Evolutionary conservation across 2,888 invertebrate genomes (phyloP), one percentile per base, ranked within the genome.

Genomic region (Lochmaea capreae): DNA sequence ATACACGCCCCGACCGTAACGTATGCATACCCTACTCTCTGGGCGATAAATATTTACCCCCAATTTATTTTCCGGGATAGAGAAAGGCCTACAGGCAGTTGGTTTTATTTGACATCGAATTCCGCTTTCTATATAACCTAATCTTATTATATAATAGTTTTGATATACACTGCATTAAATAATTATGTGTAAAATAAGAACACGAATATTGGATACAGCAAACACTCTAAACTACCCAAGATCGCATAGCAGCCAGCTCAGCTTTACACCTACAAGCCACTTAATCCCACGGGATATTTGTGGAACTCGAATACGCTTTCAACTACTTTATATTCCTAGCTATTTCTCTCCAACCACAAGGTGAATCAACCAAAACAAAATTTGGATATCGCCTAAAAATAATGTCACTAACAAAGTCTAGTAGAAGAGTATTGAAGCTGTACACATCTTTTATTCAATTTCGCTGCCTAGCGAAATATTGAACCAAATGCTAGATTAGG

Each of bases 201-300:
- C 9, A 39, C 33, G 8, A 39, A 39, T 52, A 52, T 52, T 16
- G 4, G 14, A 52, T 52, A 16, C 52, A 52, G 52, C 52, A 59
- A 59, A 59, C 57, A 78, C 76, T 73, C 76, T 77, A 78, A 79
- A 78, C 73, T 82, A 83, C 82, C 83, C 82, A 82, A 76, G 80
- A 69, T 76, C 72, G 67, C 71, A 70, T 70, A 26, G 33, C 72
- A 62, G 69, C 18, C 71, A 63, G 49, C 72, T 67, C 67, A 68
- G 76, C 71, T 77, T 76, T 71, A 77, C 77, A 77, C 73, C 71
- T 76, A 62, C 67, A 57, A n/a, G 52, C 62, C 54, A 18, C 33
- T 33, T n/a, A 65, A 57, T 71, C 77, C 67, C 74, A 10, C 9
- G 72, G 73, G 77, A 77, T 74, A 67, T 67, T 57, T 61, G 74